A percentile compares a stretch with the other conserved stretches of the same genome.
phyloP scores from a whole-genome alignment of 2,888 invertebrate species.

The Psylliodes chrysocephalus region DNA sequence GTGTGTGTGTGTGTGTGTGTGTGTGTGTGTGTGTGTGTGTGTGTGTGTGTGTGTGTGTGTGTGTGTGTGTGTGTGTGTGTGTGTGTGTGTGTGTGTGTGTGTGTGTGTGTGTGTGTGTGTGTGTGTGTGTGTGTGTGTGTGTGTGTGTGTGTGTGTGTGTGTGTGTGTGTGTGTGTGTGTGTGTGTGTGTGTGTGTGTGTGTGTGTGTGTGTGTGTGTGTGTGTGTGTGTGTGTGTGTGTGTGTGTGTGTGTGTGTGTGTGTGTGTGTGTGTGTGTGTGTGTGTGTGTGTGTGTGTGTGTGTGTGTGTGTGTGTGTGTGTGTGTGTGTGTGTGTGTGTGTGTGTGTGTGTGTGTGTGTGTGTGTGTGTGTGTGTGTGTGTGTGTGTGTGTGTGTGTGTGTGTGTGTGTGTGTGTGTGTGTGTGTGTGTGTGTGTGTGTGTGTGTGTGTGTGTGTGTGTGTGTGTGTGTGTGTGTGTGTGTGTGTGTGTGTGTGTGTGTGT shows the following conservation, averaged over 20 bases:
- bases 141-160: constrained; percentile 6
- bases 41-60: constrained; percentile 2
- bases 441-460: not conserved
- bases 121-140: constrained; percentile 4
- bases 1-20: constrained; percentile 6
- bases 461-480: not conserved
- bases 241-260: constrained; percentile 5
- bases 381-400: not conserved
- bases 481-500: not conserved
- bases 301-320: not conserved
- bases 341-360: not conserved
- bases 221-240: constrained; percentile 6
- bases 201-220: constrained; percentile 6
- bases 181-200: constrained; percentile 6
- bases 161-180: constrained; percentile 6
- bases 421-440: not conserved
- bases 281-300: constrained; percentile 5
- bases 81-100: constrained; percentile 6
- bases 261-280: constrained; percentile 6
- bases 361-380: not conserved
- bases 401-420: not conserved
- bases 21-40: constrained; percentile 4
- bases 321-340: not conserved
- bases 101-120: constrained; percentile 6
- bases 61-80: constrained; percentile 6